Conservation (phyloP, 2,113 vertebrate genomes). For the Hemibates koningsi region DNA sequence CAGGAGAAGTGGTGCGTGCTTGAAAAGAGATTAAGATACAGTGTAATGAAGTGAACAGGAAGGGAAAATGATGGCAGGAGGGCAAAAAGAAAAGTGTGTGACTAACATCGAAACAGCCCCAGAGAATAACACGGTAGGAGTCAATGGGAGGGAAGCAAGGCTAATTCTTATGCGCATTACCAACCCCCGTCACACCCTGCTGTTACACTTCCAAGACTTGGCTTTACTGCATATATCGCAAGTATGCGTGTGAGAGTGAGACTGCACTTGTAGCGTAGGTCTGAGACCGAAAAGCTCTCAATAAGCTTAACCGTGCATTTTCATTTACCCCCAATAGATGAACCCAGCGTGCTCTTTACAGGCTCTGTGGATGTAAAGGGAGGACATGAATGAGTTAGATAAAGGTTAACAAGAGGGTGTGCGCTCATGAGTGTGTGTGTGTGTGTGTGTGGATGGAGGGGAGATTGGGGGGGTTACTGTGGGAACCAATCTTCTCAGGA, state of each 20-base stretch:
- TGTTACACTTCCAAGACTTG: constrained; percentile 41
- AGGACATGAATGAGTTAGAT: background rate
- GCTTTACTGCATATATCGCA: background rate
- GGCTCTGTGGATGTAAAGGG: background rate
- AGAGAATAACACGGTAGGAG: constrained; percentile 62
- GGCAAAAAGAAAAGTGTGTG: constrained; percentile 54
- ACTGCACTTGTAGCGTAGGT: background rate
- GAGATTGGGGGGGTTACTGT: background rate
- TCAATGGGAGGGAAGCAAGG: constrained; percentile 22
- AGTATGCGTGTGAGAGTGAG: constrained; percentile 8
- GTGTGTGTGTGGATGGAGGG: background rate
- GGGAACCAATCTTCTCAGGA: constrained; percentile 32
- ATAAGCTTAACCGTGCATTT: constrained; percentile 47
- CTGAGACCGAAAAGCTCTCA: constrained; percentile 7
- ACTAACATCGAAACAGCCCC: constrained; percentile 55
- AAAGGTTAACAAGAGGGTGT: background rate
- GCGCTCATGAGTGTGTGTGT: background rate
- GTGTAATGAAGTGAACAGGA: constrained; percentile 50
- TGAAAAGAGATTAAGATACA: constrained; percentile 48
- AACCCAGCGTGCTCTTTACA: constrained; percentile 32
- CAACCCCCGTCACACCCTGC: constrained; percentile 56
- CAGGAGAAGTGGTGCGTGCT: background rate
- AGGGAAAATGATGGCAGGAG: constrained; percentile 25
- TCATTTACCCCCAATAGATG: constrained; percentile 63
- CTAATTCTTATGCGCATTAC: constrained; percentile 64